These are phyloP conservation scores for Malurus leucopterus DNA, from an alignment of 2,797 vertebrate genomes.

Conservation along the genomic window DNA sequence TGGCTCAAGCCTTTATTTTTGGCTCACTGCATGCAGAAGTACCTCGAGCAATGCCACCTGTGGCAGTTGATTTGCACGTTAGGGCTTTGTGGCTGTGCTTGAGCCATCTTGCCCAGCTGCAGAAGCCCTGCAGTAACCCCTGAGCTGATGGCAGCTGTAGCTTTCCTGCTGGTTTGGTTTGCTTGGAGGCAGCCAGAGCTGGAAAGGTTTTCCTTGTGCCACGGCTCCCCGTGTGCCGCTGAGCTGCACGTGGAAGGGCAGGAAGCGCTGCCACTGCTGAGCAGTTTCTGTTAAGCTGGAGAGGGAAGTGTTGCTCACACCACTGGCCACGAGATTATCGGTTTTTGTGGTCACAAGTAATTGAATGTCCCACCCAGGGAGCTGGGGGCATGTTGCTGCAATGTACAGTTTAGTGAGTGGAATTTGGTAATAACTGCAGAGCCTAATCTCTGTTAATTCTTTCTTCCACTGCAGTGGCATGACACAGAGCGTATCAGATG, in stretches of 20 bases:
- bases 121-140: background rate
- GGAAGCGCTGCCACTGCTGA: background rate
- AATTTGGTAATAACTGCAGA: background rate
- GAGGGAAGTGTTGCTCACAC: slow-evolving; percentile 3
- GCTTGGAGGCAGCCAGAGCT: background rate
- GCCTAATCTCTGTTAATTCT: background rate
- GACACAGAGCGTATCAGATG: background rate
- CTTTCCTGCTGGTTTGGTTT: background rate
- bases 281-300: background rate
- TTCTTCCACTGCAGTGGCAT: background rate
- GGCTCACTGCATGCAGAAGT: background rate
- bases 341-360: background rate
- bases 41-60: background rate
- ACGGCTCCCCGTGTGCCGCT: background rate
- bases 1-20: background rate
- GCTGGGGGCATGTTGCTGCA: background rate
- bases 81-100: background rate
- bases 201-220: background rate
- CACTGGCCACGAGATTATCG: background rate
- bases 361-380: background rate
- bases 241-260: background rate
- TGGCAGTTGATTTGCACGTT: background rate
- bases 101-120: background rate
- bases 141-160: background rate
- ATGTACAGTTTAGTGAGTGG: background rate